These are phyloP conservation scores for Meiosimyza platycephala DNA, from an alignment of 2,888 invertebrate species.

Conservation along the genomic window DNA sequence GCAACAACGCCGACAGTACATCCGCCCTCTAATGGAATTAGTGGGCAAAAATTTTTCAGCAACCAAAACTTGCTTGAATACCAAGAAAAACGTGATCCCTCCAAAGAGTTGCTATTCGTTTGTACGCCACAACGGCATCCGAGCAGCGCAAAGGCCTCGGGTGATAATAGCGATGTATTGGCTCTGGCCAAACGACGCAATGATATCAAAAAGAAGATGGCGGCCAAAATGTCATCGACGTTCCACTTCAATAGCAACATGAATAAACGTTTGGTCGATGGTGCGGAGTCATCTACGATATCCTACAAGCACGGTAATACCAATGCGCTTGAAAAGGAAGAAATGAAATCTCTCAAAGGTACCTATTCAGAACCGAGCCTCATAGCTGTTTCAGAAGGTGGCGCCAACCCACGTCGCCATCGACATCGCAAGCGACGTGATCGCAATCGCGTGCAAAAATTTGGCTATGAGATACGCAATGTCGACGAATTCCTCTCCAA, in stretches of 20 bases:
- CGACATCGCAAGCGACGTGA: constrained; percentile 65
- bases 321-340: constrained; percentile 47
- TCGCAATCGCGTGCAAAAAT: constrained; percentile 66
- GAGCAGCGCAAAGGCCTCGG: constrained; percentile 50
- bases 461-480: constrained; percentile 85
- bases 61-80: constrained; percentile 64
- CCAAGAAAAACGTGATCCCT: constrained; percentile 54
- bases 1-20: constrained; percentile 63
- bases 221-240: constrained; percentile 46
- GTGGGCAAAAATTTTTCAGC: constrained; percentile 64
- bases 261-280: constrained; percentile 37
- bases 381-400: constrained; percentile 63
- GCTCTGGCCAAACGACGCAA: constrained; percentile 59
- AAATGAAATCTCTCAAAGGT: constrained; percentile 57
- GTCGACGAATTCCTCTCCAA: constrained; percentile 82
- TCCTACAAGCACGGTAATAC: constrained; percentile 38
- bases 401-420: constrained; percentile 57
- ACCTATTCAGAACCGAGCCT: constrained; percentile 66
- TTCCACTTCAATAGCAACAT: constrained; percentile 12
- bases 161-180: constrained; percentile 54
- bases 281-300: constrained; percentile 39
- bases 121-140: constrained; percentile 62
- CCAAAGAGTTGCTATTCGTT: constrained; percentile 64
- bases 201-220: constrained; percentile 60
- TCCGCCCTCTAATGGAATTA: constrained; percentile 55